Base-by-base conservation (phyloP, 1,140 invertebrate species). In the Colletes gigas region DNA sequence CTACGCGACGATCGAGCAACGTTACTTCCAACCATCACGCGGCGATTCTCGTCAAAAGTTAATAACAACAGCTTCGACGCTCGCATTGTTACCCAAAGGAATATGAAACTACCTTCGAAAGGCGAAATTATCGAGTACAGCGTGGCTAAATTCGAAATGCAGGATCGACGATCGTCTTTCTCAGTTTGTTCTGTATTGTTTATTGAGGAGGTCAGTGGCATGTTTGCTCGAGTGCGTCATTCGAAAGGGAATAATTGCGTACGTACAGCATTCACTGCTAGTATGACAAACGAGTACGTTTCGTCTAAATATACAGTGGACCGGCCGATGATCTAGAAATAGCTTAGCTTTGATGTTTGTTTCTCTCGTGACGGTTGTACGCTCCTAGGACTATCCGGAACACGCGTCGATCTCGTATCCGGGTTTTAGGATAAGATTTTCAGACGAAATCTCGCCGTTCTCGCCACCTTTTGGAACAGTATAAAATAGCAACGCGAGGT, bases 241-340 rank as follows among this genome's bases (percentile, higher is more conserved):
- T 30, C 50, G 59, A 60, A 82, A 82, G 59, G 47, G 59, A 84
- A 68, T 55, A 67, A 50, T 81, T 79, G 69, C 69, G 69, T 75
- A 57, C 67, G 44, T 50, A 84, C 55, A 65, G 47, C 62, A 68
- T 75, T 77, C 72, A 62, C 67, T 69, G 41, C 21, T 17, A 17
- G 70, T 55, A 75, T 79, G 80, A 83, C 81, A 86, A 67, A 77
- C 68, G 75, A 44, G 55, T 76, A 83, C 54, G 69, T 54, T 85
- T 86, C 71, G 83, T 86, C 84, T 86, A 86, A 86, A 86, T 85
- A 86, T 86, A 86, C 75, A 85, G 68, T 60, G 72, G 62, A 65
- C 55, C 47, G 75, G 47, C 76, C 71, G 76, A 83, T 75, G 67
- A 12, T 83, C 80, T 21, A 71, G 50, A 86, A 86, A 87, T 84